Percentiles rank a stretch among this genome's conserved stretches.
Conservation (phyloP, 2,888 invertebrate species). For the Zygogramma bicolorata region DNA sequence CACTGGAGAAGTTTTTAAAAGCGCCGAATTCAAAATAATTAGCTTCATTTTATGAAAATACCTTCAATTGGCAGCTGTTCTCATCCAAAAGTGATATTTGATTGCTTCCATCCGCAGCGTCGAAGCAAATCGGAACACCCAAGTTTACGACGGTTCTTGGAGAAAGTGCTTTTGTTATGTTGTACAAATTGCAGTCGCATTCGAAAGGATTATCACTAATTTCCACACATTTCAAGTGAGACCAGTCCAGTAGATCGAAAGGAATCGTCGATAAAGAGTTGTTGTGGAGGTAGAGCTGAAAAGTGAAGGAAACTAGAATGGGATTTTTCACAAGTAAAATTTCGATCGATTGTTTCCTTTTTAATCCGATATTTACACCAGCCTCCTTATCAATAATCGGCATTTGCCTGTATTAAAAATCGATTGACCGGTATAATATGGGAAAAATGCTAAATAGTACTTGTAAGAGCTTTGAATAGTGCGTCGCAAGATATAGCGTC, state of each 20-base stretch:
- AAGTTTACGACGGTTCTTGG: slow-evolving; percentile 50
- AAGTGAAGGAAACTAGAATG: too few species aligned
- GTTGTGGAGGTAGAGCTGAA: slow-evolving; percentile 74
- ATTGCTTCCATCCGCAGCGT: slow-evolving; percentile 40
- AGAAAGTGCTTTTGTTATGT: slow-evolving; percentile 56
- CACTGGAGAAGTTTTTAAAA: too few species aligned
- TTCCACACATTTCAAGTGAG: slow-evolving; percentile 69
- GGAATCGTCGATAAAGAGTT: slow-evolving; percentile 72
- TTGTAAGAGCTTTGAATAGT: too few species aligned
- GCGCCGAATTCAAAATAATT: too few species aligned
- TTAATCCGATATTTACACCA: too few species aligned
- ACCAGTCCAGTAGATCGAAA: slow-evolving; percentile 71
- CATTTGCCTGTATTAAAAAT: too few species aligned
- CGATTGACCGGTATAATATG: too few species aligned
- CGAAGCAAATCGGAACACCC: slow-evolving; percentile 58
- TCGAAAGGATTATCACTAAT: slow-evolving; percentile 75
- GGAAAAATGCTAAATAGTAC: too few species aligned
- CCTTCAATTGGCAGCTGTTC: slow-evolving; percentile 16
- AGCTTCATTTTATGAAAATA: background rate
- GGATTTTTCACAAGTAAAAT: too few species aligned
- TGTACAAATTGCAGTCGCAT: slow-evolving; percentile 72
- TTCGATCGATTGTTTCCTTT: too few species aligned
- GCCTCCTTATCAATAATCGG: too few species aligned
- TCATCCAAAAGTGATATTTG: slow-evolving; percentile 52
- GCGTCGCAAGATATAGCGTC: too few species aligned